Percentiles rank a stretch among this genome's conserved stretches.
Evolutionary conservation across 2,888 invertebrate species (phyloP).

Genomic region (Lepidochitona cinerea): DNA sequence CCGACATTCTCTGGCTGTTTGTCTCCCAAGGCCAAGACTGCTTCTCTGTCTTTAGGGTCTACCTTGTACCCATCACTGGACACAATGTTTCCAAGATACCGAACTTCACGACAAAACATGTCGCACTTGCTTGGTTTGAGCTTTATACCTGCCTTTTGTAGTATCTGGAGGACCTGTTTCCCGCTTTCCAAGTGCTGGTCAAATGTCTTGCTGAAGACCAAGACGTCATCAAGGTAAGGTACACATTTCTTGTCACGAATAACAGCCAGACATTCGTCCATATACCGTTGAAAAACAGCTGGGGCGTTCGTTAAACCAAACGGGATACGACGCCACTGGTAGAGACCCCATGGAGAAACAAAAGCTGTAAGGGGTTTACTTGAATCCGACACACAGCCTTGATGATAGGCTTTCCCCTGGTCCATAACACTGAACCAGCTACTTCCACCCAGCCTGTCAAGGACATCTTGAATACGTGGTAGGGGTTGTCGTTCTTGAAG

Average conservation of each 20-base stretch:
- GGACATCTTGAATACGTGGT: not conserved
- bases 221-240: slow-evolving; percentile 6
- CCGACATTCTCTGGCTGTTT: not conserved
- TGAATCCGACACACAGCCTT: not conserved
- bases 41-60: not conserved
- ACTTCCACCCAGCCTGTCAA: not conserved
- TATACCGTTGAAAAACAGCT: not conserved
- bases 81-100: slow-evolving; percentile 16
- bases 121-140: slow-evolving; percentile 15
- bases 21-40: not conserved
- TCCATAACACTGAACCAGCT: slow-evolving; percentile 2
- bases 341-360: not conserved
- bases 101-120: slow-evolving; percentile 7
- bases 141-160: not conserved
- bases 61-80: slow-evolving; percentile 2
- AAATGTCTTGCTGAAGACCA: not conserved
- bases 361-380: not conserved
- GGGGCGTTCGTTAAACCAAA: slow-evolving; percentile 4
- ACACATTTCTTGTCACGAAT: not conserved
- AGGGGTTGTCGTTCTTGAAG: not conserved
- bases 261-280: not conserved
- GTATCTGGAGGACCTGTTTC: not conserved
- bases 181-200: slow-evolving; percentile 9
- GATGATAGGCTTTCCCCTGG: slow-evolving; percentile 3
- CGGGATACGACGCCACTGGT: slow-evolving; percentile 1